Percentiles rank a stretch among this genome's conserved stretches.
Evolutionary conservation across 2,797 vertebrate species (phyloP).

Genomic region (Falco peregrinus): DNA sequence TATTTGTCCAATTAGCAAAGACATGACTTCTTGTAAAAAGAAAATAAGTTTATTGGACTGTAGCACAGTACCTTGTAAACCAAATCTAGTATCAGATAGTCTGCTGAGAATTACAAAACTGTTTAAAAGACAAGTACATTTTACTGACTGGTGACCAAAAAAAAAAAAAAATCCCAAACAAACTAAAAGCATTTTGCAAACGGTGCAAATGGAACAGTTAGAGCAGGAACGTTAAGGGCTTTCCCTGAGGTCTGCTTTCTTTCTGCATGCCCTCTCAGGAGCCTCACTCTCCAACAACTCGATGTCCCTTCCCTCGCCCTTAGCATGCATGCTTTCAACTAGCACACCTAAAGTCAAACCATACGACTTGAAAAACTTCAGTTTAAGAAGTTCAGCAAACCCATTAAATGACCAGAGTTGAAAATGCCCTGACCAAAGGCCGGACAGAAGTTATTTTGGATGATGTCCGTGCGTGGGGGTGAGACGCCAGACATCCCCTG

Average conservation of each 20-base stretch:
- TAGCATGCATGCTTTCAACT: fast-evolving
- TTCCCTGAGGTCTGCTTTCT: neutral
- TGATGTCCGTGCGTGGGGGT: fast-evolving
- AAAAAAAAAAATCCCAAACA: neutral
- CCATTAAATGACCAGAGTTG: neutral
- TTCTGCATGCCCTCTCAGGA: neutral
- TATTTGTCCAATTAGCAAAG: neutral
- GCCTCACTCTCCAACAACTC: neutral
- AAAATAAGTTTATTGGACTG: neutral
- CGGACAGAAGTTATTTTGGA: neutral
- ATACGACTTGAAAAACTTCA: fast-evolving
- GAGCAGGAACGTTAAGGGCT: neutral
- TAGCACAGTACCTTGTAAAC: neutral
- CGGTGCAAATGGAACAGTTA: neutral
- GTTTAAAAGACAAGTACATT: neutral
- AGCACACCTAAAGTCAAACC: neutral
- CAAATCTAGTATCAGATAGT: neutral
- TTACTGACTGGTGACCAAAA: neutral
- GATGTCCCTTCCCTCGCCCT: neutral
- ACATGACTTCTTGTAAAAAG: neutral
- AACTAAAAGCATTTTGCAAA: neutral
- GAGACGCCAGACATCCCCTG: fast-evolving
- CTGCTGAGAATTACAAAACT: neutral
- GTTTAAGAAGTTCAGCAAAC: neutral
- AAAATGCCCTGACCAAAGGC: neutral